A percentile compares a stretch with the other conserved stretches of the same genome.
These are phyloP conservation scores for Anastrepha obliqua DNA, from an alignment of 1,140 invertebrate genomes.

Conservation along the genomic window DNA sequence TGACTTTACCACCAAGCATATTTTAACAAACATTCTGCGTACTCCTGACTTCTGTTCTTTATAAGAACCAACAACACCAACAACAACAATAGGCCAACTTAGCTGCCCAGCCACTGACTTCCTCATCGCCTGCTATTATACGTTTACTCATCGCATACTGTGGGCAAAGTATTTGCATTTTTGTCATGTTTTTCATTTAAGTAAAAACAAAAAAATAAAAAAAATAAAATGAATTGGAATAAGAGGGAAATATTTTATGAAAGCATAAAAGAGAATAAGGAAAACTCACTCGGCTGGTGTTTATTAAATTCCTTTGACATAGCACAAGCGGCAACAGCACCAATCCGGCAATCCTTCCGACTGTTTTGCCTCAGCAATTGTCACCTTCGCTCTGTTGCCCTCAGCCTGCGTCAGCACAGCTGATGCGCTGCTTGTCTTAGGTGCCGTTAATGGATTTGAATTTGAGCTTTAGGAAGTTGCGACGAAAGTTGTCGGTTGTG, in stretches of 20 bases:
- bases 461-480: background rate
- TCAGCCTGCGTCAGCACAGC: background rate
- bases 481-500: slow-evolving; percentile 1
- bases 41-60: background rate
- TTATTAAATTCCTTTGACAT: slow-evolving; percentile 52
- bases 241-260: slow-evolving; percentile 8
- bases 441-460: slow-evolving; percentile 28
- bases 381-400: too few relatives aligned
- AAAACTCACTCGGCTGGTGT: slow-evolving; percentile 10
- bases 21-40: slow-evolving; percentile 17
- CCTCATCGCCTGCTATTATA: background rate
- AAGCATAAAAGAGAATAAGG: background rate
- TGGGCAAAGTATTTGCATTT: slow-evolving; percentile 42
- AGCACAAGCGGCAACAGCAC: background rate
- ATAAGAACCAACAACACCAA: background rate
- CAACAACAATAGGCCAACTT: background rate
- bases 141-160: background rate
- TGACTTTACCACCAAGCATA: slow-evolving; percentile 18
- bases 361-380: background rate
- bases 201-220: background rate
- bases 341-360: background rate
- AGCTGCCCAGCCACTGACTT: background rate
- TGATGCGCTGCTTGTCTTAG: background rate
- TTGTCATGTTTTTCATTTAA: slow-evolving; percentile 34
- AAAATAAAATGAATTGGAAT: background rate